These are phyloP conservation scores for Fragum whitleyi DNA, from an alignment of 2,888 invertebrate species.

Conservation along the genomic window DNA sequence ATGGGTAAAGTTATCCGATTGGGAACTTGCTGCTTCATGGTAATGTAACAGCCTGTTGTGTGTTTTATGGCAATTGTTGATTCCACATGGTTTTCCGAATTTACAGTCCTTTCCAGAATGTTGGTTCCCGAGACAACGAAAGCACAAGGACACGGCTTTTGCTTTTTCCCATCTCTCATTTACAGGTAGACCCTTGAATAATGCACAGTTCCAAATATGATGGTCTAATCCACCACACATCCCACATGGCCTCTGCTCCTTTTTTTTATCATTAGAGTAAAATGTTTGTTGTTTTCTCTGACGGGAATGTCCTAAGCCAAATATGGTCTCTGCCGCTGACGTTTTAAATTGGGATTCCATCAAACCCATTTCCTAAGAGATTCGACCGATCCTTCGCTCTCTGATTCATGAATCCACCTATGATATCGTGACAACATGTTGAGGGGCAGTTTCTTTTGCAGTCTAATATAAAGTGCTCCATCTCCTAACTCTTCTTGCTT, in stretches of 20 bases:
- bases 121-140: slow-evolving; percentile 26
- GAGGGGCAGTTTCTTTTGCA: slow-evolving; percentile 22
- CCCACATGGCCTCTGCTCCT: background rate
- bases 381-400: slow-evolving; percentile 20
- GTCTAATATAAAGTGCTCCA: background rate
- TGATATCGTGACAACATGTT: slow-evolving; percentile 31
- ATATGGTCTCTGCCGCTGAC: slow-evolving; percentile 13
- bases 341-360: slow-evolving; percentile 37
- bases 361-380: background rate
- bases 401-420: slow-evolving; percentile 26
- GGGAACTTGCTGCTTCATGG: no score
- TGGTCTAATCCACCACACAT: slow-evolving; percentile 9
- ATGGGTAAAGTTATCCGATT: background rate
- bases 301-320: background rate
- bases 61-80: slow-evolving; percentile 15
- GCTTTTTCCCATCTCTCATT: slow-evolving; percentile 23
- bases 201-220: slow-evolving; percentile 27
- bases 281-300: background rate
- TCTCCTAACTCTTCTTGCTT: background rate
- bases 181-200: slow-evolving; percentile 7
- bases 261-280: background rate
- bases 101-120: slow-evolving; percentile 30
- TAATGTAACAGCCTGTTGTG: slow-evolving; percentile 34
- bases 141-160: slow-evolving; percentile 21
- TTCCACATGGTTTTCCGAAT: slow-evolving; percentile 22